Evolutionary conservation across 2,888 invertebrate species (phyloP), one percentile per base, ranked within the genome.

Genomic region (Euproctis similis): DNA sequence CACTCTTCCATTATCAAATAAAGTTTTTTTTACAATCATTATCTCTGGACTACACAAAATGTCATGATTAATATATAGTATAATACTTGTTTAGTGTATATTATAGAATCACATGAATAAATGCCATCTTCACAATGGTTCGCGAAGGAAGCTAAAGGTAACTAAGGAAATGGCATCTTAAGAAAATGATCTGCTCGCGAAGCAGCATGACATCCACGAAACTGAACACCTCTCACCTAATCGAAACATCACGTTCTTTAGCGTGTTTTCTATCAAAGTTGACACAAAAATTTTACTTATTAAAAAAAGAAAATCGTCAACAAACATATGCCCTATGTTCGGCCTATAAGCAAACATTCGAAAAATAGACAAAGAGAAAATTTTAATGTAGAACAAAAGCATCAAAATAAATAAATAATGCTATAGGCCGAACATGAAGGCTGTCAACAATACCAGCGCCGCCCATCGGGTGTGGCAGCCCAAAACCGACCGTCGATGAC

Each of bases 101-200:
- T 14, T 14, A 14, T 60, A 75, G 66, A 73, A 81, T 78, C 77
- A 80, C 78, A 78, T 72, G 73, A 78, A 77, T 81, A 82, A 82
- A 82, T 82, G 82, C 82, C 81, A 76, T 67, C 77, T 75, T 76
- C 70, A 72, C 69, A 77, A 78, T 73, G 76, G 75, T 75, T 74
- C 64, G 59, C 69, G 68, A n/a, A n/a, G n/a, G n/a, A n/a, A 76
- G 71, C 77, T 80, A 78, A 59, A 59, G 81, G 81, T 82, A 82
- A 82, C 78, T 81, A 73, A 78, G 77, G 72, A 70, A 77, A 81
- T 81, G 82, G 81, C 82, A 80, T 78, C 67, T 60, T 66, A 76
- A 72, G 64, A 70, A 69, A 67, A n/a, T n/a, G 61, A 16, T 55
- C 56, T 57, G 52, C 59, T 53, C 39, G 54, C 46, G 36, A 41